phyloP scores from a whole-genome alignment of 2,797 vertebrate genomes.

The Streptopelia turtur region DNA sequence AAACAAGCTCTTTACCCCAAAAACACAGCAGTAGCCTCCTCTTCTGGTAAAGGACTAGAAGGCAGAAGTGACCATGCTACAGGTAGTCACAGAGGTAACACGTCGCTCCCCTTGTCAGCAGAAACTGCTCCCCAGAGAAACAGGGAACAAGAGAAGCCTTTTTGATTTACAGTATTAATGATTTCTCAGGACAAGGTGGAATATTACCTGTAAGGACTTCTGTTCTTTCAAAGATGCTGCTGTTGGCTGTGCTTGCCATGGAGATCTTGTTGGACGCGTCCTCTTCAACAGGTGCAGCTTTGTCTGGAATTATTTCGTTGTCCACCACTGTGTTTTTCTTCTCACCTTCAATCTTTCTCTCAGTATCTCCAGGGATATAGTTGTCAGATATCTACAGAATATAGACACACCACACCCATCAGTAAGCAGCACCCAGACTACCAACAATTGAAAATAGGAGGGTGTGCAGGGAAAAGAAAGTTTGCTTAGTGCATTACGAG shows the following conservation, averaged over 20 bases:
- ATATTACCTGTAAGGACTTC: constrained; percentile 91
- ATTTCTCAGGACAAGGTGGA: neutral
- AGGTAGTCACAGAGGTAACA: neutral
- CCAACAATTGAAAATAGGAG: neutral
- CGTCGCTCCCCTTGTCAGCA: neutral
- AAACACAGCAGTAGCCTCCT: neutral
- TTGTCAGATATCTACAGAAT: constrained; percentile 79
- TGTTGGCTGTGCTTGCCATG: constrained; percentile 87
- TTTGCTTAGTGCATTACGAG: neutral
- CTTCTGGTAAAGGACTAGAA: neutral
- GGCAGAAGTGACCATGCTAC: neutral
- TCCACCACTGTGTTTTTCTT: constrained; percentile 66
- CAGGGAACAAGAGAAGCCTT: neutral
- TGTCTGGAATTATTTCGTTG: constrained; percentile 80
- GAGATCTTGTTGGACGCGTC: constrained; percentile 85
- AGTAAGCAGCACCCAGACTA: constrained; percentile 45
- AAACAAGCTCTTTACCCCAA: neutral
- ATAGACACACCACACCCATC: constrained; percentile 30
- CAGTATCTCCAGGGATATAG: constrained; percentile 81
- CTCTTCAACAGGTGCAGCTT: neutral
- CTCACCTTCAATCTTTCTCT: constrained; percentile 42
- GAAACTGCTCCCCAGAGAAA: neutral
- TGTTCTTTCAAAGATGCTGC: constrained; percentile 88
- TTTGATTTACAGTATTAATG: neutral
- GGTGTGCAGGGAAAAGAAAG: constrained; percentile 8